These are phyloP conservation scores for Podabrus alpinus DNA, from an alignment of 2,888 invertebrate genomes.

Conservation along the genomic window DNA sequence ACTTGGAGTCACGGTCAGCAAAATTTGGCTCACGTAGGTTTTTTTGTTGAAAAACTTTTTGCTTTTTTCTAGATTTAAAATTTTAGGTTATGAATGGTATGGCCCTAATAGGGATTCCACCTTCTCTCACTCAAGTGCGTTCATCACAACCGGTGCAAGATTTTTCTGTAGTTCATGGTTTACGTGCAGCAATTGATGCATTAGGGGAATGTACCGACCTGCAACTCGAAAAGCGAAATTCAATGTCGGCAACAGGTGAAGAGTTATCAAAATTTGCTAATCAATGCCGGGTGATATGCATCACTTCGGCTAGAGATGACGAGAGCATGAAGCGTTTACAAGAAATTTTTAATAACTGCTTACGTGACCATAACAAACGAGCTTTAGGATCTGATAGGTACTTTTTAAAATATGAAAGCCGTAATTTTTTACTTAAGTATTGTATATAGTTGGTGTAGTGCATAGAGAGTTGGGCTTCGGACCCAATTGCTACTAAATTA, in stretches of 20 bases:
- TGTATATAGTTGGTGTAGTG: too few relatives aligned
- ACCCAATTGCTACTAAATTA: too few relatives aligned
- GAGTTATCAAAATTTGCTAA: constrained; percentile 52
- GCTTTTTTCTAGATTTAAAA: not conserved
- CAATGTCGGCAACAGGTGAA: constrained; percentile 54
- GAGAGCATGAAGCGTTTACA: constrained; percentile 84
- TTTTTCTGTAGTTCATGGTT: constrained; percentile 78
- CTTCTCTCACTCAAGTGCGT: constrained; percentile 54
- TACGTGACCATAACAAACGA: constrained; percentile 80
- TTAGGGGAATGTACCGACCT: constrained; percentile 80
- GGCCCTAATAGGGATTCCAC: constrained; percentile 80
- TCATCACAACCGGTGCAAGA: constrained; percentile 64
- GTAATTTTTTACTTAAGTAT: too few relatives aligned
- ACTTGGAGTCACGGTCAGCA: constrained; percentile 84
- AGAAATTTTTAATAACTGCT: constrained; percentile 81
- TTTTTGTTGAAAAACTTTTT: not conserved
- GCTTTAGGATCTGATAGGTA: constrained; percentile 66
- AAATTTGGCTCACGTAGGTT: constrained; percentile 80
- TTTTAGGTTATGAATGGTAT: constrained; percentile 78
- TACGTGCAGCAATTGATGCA: constrained; percentile 84
- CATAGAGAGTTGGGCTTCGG: too few relatives aligned
- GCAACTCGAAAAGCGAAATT: constrained; percentile 64
- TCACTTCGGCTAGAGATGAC: constrained; percentile 87
- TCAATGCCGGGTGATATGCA: constrained; percentile 85
- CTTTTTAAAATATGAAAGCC: constrained; percentile 33